A percentile compares a stretch with the other conserved stretches of the same genome.
Conservation (phyloP, 1,140 invertebrate species). For the Mactra quadrangularis region DNA sequence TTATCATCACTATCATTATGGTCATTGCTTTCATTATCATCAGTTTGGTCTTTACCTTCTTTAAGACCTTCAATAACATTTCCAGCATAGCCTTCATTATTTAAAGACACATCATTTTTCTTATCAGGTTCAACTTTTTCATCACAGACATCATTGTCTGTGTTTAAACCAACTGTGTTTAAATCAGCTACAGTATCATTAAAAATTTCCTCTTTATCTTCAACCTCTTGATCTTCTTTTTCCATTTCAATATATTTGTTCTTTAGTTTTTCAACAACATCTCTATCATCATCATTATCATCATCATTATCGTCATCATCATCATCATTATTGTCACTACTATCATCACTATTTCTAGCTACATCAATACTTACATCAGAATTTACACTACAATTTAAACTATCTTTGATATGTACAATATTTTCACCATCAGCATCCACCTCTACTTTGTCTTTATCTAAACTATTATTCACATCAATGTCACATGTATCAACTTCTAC, state of each 20-base stretch:
- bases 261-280: conserved; percentile 43
- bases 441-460: conserved; percentile 31
- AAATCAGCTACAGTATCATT: background rate
- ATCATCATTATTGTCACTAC: conserved; percentile 34
- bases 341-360: conserved; percentile 4
- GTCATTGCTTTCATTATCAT: background rate
- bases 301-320: conserved; percentile 45
- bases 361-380: conserved; percentile 24
- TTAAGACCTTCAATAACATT: background rate
- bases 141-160: background rate
- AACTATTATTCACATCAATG: conserved; percentile 12
- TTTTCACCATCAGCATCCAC: conserved; percentile 27
- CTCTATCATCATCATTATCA: conserved; percentile 48
- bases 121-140: background rate
- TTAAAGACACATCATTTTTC: background rate
- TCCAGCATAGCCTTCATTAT: conserved; percentile 5
- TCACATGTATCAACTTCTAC: conserved; percentile 7
- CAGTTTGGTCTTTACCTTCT: background rate
- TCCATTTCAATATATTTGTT: conserved; percentile 53
- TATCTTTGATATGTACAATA: conserved; percentile 50
- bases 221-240: conserved; percentile 15
- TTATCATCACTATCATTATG: background rate
- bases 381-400: conserved; percentile 8
- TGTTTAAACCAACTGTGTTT: background rate
- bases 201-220: background rate